These are phyloP conservation scores for Ranitomeya imitator DNA, from an alignment of 2,113 vertebrate species.

Conservation along the genomic window DNA sequence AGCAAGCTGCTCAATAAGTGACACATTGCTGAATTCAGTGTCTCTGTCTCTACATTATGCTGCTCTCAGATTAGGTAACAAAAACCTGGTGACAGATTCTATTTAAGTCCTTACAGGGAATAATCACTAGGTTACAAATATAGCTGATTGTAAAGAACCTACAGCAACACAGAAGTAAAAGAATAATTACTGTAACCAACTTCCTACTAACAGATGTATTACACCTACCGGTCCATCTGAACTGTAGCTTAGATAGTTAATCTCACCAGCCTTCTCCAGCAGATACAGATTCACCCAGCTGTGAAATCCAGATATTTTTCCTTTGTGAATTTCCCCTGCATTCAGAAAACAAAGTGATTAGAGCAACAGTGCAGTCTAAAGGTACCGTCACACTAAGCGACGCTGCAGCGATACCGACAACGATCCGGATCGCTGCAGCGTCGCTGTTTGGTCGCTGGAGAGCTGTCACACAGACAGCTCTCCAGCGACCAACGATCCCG, in stretches of 20 bases:
- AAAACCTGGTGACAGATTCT: too few relatives aligned
- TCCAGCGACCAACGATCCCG: too few relatives aligned
- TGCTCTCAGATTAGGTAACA: too few relatives aligned
- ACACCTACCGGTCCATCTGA: conserved; percentile 52
- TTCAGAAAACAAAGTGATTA: background rate
- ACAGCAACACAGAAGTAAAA: background rate
- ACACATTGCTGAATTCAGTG: too few relatives aligned
- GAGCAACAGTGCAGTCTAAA: too few relatives aligned
- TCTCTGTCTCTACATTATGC: too few relatives aligned
- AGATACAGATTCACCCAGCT: conserved; percentile 55
- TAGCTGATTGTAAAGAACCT: background rate
- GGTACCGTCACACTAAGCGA: too few relatives aligned
- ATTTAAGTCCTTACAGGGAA: background rate
- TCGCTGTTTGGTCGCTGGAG: too few relatives aligned
- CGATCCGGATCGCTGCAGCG: too few relatives aligned
- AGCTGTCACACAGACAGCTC: too few relatives aligned
- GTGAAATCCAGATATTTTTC: conserved; percentile 54
- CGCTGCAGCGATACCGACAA: too few relatives aligned
- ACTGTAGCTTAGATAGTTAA: conserved; percentile 58
- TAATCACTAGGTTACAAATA: background rate
- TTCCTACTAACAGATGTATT: background rate
- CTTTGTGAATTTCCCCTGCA: conserved; percentile 54
- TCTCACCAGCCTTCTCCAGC: conserved; percentile 52
- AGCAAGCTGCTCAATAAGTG: too few relatives aligned
- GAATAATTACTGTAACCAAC: background rate